Evolutionary conservation across 2,888 invertebrate species (phyloP).

Genomic region (Pterostichus niger): DNA sequence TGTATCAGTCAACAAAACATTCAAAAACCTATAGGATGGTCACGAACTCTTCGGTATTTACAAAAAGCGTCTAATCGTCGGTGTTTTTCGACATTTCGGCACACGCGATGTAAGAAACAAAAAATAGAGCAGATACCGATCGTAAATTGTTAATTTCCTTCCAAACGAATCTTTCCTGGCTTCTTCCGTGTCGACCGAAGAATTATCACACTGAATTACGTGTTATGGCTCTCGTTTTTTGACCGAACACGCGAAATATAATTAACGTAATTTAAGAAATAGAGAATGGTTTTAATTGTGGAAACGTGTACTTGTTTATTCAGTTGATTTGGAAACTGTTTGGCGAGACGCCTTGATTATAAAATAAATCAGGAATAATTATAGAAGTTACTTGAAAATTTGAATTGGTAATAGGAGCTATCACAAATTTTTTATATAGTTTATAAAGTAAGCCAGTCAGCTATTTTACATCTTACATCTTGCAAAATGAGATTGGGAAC

Average conservation of each 20-base stretch:
- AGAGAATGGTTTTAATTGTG: constrained; percentile 32
- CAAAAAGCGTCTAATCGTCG: constrained; percentile 39
- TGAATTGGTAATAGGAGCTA: constrained; percentile 10
- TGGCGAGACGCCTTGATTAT: constrained; percentile 9
- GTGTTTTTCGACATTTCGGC: constrained; percentile 35
- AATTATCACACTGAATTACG: constrained; percentile 29
- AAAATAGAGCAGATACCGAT: constrained; percentile 36
- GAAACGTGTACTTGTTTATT: constrained; percentile 42
- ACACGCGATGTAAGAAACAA: constrained; percentile 25
- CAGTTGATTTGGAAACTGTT: constrained; percentile 39
- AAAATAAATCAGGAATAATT: constrained; percentile 22
- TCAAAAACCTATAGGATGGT: constrained; percentile 8
- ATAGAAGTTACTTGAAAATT: background rate
- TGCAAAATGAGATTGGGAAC: no score
- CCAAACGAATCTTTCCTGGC: constrained; percentile 38
- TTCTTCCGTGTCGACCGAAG: constrained; percentile 11
- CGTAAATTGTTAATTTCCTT: constrained; percentile 55
- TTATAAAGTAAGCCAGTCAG: no score
- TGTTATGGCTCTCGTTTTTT: background rate
- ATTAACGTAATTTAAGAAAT: constrained; percentile 26
- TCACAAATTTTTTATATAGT: background rate
- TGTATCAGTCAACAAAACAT: constrained; percentile 16
- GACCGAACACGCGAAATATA: constrained; percentile 36
- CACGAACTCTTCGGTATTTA: constrained; percentile 39
- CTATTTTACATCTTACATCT: no score